Base-by-base conservation (phyloP, 2,113 vertebrate species). In the Chaetura pelagica region DNA sequence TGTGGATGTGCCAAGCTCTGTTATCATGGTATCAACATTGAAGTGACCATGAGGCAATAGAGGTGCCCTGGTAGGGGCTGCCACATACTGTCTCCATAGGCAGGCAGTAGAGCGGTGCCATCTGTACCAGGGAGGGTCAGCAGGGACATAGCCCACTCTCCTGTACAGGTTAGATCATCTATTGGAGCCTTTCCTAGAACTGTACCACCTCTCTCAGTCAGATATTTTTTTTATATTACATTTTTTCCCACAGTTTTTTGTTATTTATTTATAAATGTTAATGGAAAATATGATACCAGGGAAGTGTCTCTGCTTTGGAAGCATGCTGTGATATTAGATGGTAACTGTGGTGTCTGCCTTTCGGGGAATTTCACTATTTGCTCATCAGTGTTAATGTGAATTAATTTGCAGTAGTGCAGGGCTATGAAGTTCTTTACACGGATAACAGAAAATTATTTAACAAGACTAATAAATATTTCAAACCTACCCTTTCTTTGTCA, bases 21-120 rank as follows among this genome's bases (percentile, higher is more conserved):
- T 6, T 2, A 5, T 19, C 2, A 0, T 7, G 19, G 12, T 57
- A 15, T 30, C 68, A 21, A 0, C 0, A 11, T 2, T 82, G 16
- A 2, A 9, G 62, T 12, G 20, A 5, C 20, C 0, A 0, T 3
- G 35, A 18, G 27, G 52, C 55, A 17, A 8, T 12, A 35, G 13
- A 30, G 38, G 1, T 3, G 7, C 24, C 34, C 42, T 49, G 68
- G 29, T 18, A 7, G 0, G 14, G 40, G 40, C 71, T 77, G 69
- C 38, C 26, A 6, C 73, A 35, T 0, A 1, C 34, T 75, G 68
- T 22, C 38, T 74, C 38, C 4, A 1, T 20, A 29, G 66, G 42
- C 61, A 27, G 54, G 9, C 54, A 29, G 8, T 3, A 1, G n/a
- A 17, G 29, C 1, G 7, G 15, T n/a, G 68, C 10, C 64, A 9